Percentiles rank a stretch among this genome's conserved stretches.
These are phyloP conservation scores for Perithous albicinctus DNA, from an alignment of 2,888 invertebrate species.

Conservation along the genomic window DNA sequence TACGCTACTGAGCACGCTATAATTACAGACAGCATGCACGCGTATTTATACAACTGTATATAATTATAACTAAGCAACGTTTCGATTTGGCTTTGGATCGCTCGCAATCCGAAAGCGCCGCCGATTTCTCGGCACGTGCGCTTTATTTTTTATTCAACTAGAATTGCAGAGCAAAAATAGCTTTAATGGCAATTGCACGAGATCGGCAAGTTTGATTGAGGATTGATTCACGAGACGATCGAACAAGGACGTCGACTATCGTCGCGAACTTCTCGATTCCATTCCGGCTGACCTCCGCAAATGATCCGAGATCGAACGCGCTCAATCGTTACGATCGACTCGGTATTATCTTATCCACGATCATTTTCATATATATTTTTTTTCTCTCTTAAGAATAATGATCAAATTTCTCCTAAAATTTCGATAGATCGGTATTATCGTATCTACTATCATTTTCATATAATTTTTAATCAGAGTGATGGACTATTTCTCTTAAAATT, in stretches of 20 bases:
- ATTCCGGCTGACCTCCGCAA: conserved; percentile 58
- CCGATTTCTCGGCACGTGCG: not conserved
- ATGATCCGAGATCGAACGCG: conserved; percentile 21
- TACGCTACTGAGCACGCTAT: conserved; percentile 39
- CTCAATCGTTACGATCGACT: conserved; percentile 31
- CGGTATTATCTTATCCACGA: not conserved
- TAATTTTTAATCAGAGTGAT: no score
- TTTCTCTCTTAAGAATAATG: no score
- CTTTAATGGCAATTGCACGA: not conserved
- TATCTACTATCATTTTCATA: not conserved
- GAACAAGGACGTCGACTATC: conserved; percentile 54
- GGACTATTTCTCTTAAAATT: not conserved
- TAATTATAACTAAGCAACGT: not conserved
- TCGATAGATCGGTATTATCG: conserved; percentile 1
- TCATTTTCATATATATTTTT: no score
- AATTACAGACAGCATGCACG: conserved; percentile 32
- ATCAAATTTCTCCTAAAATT: no score
- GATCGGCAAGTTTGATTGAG: not conserved
- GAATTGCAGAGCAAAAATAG: not conserved
- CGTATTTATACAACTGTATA: not conserved
- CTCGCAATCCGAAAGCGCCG: not conserved
- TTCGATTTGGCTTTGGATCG: not conserved
- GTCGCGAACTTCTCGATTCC: conserved; percentile 58
- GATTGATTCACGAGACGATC: conserved; percentile 3
- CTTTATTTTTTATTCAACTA: not conserved